A percentile compares a stretch with the other conserved stretches of the same genome.
Conservation (phyloP, 2,113 vertebrate species). For the Papio anubis region DNA sequence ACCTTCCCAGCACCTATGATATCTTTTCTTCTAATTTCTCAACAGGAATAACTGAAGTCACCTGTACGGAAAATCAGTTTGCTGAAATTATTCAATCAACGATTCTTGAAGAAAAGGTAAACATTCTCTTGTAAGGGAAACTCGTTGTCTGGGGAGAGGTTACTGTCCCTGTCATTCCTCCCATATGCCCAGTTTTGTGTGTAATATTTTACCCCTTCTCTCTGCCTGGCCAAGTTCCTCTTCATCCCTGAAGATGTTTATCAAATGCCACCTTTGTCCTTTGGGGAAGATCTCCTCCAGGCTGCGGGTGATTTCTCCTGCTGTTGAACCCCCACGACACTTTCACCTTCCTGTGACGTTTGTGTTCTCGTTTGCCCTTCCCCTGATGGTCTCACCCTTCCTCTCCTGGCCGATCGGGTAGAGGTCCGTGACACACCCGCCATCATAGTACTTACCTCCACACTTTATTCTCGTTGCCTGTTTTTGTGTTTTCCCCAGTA, state of each 20-base stretch:
- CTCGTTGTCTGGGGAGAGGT: not conserved
- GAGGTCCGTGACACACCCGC: not conserved
- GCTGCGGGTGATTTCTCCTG: not conserved
- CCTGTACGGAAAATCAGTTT: slow-evolving; percentile 38
- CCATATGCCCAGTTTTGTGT: not conserved
- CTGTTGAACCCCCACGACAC: not conserved
- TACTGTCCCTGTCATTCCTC: not conserved
- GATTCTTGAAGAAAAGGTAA: slow-evolving; percentile 60
- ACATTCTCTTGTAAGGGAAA: not conserved
- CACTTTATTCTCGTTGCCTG: not conserved
- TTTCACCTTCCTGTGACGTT: not conserved
- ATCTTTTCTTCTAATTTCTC: slow-evolving; percentile 50
- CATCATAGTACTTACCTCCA: not conserved
- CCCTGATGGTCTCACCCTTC: not conserved
- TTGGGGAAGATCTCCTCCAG: not conserved
- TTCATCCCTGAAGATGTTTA: not conserved
- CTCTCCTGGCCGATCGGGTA: not conserved
- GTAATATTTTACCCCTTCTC: not conserved
- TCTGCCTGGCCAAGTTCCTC: not conserved
- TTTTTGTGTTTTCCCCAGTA: not conserved
- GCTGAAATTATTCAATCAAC: slow-evolving; percentile 5
- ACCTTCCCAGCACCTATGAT: not conserved
- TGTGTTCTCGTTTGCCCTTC: fast-evolving
- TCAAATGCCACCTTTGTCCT: not conserved
- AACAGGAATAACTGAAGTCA: slow-evolving; percentile 54